Evolutionary conservation across 1,140 invertebrate genomes (phyloP).

Genomic region (Pentalonia nigronervosa): DNA sequence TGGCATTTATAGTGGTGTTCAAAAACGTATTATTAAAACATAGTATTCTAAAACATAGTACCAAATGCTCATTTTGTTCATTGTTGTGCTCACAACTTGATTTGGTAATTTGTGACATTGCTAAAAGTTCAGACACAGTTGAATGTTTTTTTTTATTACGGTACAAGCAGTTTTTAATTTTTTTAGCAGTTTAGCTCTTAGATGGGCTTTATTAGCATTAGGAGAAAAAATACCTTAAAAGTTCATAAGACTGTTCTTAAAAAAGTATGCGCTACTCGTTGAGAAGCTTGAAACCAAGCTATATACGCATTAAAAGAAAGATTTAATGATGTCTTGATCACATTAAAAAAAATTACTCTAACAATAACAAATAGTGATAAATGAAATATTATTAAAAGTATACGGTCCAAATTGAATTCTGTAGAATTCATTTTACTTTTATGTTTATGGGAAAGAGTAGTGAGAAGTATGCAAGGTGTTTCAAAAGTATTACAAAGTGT

Average conservation of each 20-base stretch:
- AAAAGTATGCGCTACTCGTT: not conserved
- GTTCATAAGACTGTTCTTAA: not conserved
- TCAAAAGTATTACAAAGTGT: not conserved
- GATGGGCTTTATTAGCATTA: too few relatives aligned
- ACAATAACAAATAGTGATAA: not conserved
- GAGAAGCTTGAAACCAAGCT: not conserved
- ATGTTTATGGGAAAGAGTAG: not conserved
- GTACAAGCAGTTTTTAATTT: too few relatives aligned
- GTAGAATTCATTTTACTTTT: not conserved
- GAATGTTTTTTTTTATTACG: too few relatives aligned
- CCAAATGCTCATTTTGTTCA: constrained; percentile 60
- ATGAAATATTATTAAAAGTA: not conserved
- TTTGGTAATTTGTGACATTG: constrained; percentile 50
- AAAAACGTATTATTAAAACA: constrained; percentile 60
- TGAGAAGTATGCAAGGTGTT: not conserved
- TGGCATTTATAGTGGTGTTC: constrained; percentile 59
- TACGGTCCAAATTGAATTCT: not conserved
- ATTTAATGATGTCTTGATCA: not conserved
- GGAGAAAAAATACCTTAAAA: not conserved
- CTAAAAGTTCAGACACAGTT: not conserved
- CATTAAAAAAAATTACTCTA: not conserved
- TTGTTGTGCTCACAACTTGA: constrained; percentile 60
- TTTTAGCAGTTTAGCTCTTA: too few relatives aligned
- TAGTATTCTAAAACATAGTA: constrained; percentile 60
- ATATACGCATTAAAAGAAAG: not conserved